These are phyloP conservation scores for Apamea crenata DNA, from an alignment of 2,888 invertebrate species.

Conservation along the genomic window DNA sequence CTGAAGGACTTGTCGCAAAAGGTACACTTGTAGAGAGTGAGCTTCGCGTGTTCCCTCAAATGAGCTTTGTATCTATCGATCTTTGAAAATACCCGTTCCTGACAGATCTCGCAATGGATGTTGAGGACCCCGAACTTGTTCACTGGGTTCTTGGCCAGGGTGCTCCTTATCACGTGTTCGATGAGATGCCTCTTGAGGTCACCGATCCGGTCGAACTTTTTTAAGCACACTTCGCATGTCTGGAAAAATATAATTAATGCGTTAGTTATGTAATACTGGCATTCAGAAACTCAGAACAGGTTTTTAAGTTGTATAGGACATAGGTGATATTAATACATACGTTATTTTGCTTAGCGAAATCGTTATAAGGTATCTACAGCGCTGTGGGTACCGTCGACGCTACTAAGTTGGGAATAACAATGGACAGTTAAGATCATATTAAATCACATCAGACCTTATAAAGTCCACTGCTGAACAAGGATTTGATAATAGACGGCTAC, in stretches of 20 bases:
- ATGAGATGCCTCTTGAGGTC: slow-evolving; percentile 88
- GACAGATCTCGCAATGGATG: slow-evolving; percentile 84
- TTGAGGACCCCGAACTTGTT: slow-evolving; percentile 78
- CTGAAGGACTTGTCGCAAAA: slow-evolving; percentile 88
- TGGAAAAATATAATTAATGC: slow-evolving; percentile 66
- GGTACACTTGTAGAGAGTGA: slow-evolving; percentile 86
- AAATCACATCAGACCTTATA: slow-evolving; percentile 31
- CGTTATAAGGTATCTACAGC: slow-evolving; percentile 22
- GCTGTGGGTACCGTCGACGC: slow-evolving; percentile 12
- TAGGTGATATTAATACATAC: slow-evolving; percentile 6
- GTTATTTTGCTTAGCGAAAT: slow-evolving; percentile 11
- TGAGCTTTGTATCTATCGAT: slow-evolving; percentile 87
- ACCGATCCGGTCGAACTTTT: slow-evolving; percentile 84
- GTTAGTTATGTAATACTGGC: background rate
- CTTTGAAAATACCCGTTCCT: slow-evolving; percentile 78
- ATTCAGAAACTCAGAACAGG: background rate
- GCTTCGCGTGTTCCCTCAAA: slow-evolving; percentile 86
- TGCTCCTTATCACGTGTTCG: slow-evolving; percentile 85
- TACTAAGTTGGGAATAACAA: slow-evolving; percentile 48
- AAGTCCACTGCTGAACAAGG: slow-evolving; percentile 12
- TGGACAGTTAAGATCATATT: slow-evolving; percentile 40
- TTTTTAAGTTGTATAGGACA: slow-evolving; percentile 9
- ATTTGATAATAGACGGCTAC: slow-evolving; percentile 23
- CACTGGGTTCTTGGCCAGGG: slow-evolving; percentile 82
- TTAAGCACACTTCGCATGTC: slow-evolving; percentile 84